A percentile compares a stretch with the other conserved stretches of the same genome.
Evolutionary conservation across 1,140 invertebrate genomes (phyloP).

Genomic region (Anagrus nilaparvatae): DNA sequence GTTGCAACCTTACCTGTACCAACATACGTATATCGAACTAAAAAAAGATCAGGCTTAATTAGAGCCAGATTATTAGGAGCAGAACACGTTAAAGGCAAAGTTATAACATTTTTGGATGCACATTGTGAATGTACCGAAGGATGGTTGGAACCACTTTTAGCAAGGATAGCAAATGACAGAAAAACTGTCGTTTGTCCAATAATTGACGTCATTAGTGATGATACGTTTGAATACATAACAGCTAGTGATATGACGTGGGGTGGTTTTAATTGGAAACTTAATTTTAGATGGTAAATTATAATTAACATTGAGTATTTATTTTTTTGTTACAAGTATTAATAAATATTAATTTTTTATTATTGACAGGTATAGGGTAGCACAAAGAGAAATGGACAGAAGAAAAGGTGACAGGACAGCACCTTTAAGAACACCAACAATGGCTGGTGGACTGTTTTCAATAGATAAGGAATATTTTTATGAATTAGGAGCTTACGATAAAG

Average conservation of each 20-base stretch:
- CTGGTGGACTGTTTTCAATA: constrained; percentile 96
- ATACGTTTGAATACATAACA: constrained; percentile 91
- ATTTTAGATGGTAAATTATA: constrained; percentile 75
- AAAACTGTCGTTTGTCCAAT: constrained; percentile 94
- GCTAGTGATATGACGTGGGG: constrained; percentile 95
- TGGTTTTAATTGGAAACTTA: constrained; percentile 97
- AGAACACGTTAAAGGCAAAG: constrained; percentile 82
- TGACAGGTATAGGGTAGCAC: constrained; percentile 85
- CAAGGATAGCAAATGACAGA: constrained; percentile 82
- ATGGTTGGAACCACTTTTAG: constrained; percentile 86
- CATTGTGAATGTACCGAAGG: constrained; percentile 93
- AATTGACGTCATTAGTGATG: constrained; percentile 96
- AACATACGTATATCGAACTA: constrained; percentile 75
- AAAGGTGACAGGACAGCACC: constrained; percentile 83
- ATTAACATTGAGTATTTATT: not conserved
- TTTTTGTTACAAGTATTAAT: not conserved
- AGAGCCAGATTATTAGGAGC: constrained; percentile 85
- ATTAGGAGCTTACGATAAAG: constrained; percentile 94
- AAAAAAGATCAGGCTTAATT: constrained; percentile 86
- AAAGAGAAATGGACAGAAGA: constrained; percentile 85
- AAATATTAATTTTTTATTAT: constrained; percentile 7
- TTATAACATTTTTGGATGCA: constrained; percentile 93
- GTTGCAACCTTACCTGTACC: constrained; percentile 73
- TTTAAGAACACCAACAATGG: constrained; percentile 93
- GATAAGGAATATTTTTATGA: constrained; percentile 95